Conservation (phyloP, 2,888 invertebrate genomes). For the Ochropleura leucogaster region DNA sequence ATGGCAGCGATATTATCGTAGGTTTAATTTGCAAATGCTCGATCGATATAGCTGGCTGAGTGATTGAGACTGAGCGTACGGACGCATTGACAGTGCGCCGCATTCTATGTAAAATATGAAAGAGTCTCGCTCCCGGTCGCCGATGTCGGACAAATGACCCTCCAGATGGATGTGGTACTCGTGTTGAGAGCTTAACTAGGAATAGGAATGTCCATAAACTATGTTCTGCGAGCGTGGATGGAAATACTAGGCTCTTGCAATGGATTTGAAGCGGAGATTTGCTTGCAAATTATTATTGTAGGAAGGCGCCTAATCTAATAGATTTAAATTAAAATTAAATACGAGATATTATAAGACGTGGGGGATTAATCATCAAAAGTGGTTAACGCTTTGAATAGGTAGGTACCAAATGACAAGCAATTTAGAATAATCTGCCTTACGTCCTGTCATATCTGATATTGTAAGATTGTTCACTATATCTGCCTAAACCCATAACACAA, state of each 20-base stretch:
- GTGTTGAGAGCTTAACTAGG: conserved; percentile 62
- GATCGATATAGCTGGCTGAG: conserved; percentile 81
- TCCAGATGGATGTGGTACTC: conserved; percentile 79
- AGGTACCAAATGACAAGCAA: background rate
- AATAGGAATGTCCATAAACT: conserved; percentile 61
- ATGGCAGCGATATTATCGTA: conserved; percentile 77
- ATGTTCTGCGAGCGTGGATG: conserved; percentile 32
- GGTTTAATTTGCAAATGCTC: conserved; percentile 86
- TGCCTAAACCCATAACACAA: conserved; percentile 9
- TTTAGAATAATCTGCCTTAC: background rate
- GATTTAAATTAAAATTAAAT: background rate
- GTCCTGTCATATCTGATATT: background rate
- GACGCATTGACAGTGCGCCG: conserved; percentile 83
- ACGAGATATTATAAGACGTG: background rate
- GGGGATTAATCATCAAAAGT: background rate
- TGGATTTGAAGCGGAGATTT: conserved; percentile 42
- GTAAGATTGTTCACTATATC: background rate
- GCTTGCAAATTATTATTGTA: conserved; percentile 10
- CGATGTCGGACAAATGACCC: conserved; percentile 70
- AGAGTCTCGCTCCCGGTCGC: conserved; percentile 75
- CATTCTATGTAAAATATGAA: conserved; percentile 91
- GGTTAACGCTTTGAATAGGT: background rate
- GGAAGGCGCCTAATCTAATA: background rate
- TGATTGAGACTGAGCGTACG: conserved; percentile 85
- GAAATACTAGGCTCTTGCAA: conserved; percentile 43